Evolutionary conservation across 1,140 invertebrate genomes (phyloP).

Genomic region (Subanguina moxae): DNA sequence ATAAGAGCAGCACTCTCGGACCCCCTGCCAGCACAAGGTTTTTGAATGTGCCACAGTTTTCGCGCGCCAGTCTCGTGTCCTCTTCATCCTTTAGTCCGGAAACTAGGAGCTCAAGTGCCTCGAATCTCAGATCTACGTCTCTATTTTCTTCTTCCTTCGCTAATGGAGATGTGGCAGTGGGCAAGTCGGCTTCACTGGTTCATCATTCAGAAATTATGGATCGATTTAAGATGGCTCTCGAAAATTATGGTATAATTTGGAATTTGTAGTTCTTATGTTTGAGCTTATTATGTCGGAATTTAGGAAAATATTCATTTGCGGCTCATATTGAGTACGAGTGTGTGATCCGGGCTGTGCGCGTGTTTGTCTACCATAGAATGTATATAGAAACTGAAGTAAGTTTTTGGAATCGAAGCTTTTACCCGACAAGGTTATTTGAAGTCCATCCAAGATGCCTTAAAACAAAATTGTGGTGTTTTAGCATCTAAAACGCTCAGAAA

Average conservation of each 20-base stretch:
- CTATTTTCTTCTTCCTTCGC: neutral
- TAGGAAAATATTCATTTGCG: conserved; percentile 51
- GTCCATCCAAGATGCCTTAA: too few species aligned
- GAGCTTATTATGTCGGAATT: conserved; percentile 20
- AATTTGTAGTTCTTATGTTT: neutral
- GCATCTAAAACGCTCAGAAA: too few species aligned
- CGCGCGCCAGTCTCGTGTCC: neutral
- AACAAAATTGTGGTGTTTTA: too few species aligned
- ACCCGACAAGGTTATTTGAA: too few species aligned
- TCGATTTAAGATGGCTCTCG: conserved; percentile 43
- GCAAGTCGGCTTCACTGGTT: conserved; percentile 11
- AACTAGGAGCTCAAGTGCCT: neutral
- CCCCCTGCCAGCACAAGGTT: neutral
- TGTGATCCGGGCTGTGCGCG: conserved; percentile 44
- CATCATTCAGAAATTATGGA: conserved; percentile 43
- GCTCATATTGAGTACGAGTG: conserved; percentile 54
- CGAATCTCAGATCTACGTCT: neutral
- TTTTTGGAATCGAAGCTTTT: too few species aligned
- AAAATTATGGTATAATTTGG: conserved; percentile 7
- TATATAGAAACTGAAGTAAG: conserved; percentile 48
- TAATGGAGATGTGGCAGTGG: neutral
- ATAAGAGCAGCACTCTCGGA: neutral
- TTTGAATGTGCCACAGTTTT: neutral
- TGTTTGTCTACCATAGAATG: conserved; percentile 35
- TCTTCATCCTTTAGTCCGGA: neutral